These are phyloP conservation scores for Solen grandis DNA, from an alignment of 1,140 invertebrate species.

Conservation along the genomic window DNA sequence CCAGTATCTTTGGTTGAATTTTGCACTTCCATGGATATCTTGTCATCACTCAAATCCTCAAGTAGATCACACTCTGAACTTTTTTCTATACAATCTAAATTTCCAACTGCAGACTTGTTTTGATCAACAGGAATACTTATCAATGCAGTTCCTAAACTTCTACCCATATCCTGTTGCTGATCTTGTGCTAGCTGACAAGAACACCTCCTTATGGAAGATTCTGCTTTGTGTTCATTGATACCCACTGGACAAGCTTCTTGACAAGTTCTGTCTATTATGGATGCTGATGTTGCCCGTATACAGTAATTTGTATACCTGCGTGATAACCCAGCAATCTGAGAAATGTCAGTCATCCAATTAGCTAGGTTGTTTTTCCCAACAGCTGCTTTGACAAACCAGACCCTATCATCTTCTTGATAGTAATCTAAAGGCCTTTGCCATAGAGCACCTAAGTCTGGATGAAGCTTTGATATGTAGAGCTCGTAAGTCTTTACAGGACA, in stretches of 20 bases:
- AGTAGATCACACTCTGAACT: neutral
- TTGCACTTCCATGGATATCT: neutral
- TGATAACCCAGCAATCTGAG: conserved; percentile 22
- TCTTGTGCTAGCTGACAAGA: neutral
- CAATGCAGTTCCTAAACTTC: neutral
- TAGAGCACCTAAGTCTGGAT: conserved; percentile 33
- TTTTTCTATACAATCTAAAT: neutral
- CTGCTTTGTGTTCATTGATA: conserved; percentile 9
- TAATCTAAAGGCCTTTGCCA: conserved; percentile 45
- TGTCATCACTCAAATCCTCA: neutral
- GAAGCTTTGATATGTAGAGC: conserved; percentile 41
- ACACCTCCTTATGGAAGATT: conserved; percentile 25
- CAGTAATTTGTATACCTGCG: conserved; percentile 42
- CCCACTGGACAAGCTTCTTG: conserved; percentile 13
- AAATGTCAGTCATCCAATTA: conserved; percentile 30
- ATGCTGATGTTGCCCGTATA: conserved; percentile 25
- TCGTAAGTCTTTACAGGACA: conserved; percentile 49
- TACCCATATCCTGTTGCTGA: neutral
- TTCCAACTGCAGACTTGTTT: neutral
- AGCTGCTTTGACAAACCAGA: conserved; percentile 27
- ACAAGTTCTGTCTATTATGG: conserved; percentile 11
- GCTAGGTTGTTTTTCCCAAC: conserved; percentile 34
- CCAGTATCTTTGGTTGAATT: neutral
- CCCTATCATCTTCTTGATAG: neutral
- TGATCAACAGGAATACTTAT: neutral